A percentile compares a stretch with the other conserved stretches of the same genome.
Evolutionary conservation across 1,140 invertebrate genomes (phyloP).

Genomic region (Tetragonula clypearis): DNA sequence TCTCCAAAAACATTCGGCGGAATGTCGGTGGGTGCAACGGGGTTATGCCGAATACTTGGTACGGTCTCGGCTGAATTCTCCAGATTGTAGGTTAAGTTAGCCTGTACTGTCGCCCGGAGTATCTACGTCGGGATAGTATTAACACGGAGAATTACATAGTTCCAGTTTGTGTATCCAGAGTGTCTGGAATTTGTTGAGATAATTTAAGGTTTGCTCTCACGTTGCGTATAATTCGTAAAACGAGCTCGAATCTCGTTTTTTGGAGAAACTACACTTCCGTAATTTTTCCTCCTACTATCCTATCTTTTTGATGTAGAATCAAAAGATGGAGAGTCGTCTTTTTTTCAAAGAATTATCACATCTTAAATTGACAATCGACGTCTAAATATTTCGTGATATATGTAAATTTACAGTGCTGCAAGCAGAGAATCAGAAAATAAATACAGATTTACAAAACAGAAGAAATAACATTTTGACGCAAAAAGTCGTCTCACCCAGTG

Average conservation of each 20-base stretch:
- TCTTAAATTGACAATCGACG: too few relatives aligned
- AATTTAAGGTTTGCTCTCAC: neutral
- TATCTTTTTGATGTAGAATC: too few relatives aligned
- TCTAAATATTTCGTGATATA: too few relatives aligned
- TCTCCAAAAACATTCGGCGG: neutral
- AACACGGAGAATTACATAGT: neutral
- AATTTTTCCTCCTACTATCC: neutral
- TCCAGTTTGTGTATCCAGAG: neutral
- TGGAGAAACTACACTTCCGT: fast-evolving
- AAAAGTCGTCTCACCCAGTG: too few relatives aligned
- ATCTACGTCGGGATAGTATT: neutral
- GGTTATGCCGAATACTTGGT: neutral
- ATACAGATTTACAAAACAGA: too few relatives aligned
- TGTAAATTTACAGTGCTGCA: too few relatives aligned
- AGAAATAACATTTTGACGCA: too few relatives aligned
- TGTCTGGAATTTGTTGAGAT: neutral
- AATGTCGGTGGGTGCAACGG: neutral
- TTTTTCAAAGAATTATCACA: too few relatives aligned
- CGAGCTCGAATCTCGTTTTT: neutral
- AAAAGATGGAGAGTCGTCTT: too few relatives aligned
- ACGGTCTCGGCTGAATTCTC: neutral
- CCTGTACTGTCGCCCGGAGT: neutral
- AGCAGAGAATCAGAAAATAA: too few relatives aligned
- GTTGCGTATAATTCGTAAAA: neutral
- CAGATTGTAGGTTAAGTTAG: neutral